phyloP scores from a whole-genome alignment of 2,113 vertebrate species.

The Tonatia bakeri region DNA sequence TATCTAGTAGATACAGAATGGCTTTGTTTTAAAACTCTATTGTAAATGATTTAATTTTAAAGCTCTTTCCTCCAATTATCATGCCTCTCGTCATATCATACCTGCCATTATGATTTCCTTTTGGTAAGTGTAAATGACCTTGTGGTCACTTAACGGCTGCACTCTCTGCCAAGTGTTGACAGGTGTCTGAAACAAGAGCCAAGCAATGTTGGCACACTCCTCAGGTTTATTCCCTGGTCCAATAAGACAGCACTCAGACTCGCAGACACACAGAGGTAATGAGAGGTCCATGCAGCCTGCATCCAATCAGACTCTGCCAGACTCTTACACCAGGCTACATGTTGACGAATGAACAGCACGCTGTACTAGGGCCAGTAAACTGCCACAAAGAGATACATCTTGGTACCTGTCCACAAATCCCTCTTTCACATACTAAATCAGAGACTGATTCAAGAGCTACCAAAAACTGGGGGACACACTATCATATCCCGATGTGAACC shows the following conservation, averaged over 20 bases:
- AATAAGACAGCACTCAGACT: neutral
- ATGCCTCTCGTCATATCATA: neutral
- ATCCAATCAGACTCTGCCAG: conserved; percentile 31
- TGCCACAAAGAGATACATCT: neutral
- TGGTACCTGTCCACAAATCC: neutral
- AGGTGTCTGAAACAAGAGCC: conserved; percentile 50
- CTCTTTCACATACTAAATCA: neutral
- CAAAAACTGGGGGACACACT: neutral
- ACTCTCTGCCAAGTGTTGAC: conserved; percentile 45
- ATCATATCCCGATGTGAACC: neutral
- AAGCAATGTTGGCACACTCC: neutral
- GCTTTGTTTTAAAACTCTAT: neutral
- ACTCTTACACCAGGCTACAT: neutral
- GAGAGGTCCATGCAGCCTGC: neutral
- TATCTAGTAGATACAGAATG: neutral
- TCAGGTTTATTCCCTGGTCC: conserved; percentile 1
- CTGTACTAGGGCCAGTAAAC: neutral
- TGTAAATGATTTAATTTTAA: conserved; percentile 21
- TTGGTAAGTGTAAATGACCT: neutral
- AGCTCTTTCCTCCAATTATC: neutral
- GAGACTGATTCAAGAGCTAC: neutral
- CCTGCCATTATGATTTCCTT: conserved; percentile 30
- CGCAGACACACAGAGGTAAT: neutral
- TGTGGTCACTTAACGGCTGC: neutral
- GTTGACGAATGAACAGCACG: conserved; percentile 35